A percentile compares a stretch with the other conserved stretches of the same genome.
These are phyloP conservation scores for Siphonodentalium dalli DNA, from an alignment of 2,888 invertebrate species.

Conservation along the genomic window DNA sequence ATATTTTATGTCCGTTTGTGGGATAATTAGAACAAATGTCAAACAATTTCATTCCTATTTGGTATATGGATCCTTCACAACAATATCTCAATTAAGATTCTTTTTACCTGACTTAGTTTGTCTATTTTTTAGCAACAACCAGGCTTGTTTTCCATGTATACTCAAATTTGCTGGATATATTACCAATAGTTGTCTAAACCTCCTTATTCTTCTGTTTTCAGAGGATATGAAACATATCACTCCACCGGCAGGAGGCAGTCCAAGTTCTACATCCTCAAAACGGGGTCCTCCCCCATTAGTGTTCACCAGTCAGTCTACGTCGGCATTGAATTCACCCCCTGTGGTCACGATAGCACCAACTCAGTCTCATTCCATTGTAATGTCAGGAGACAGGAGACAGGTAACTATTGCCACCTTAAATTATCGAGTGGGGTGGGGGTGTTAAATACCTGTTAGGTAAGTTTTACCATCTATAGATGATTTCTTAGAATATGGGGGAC, in stretches of 20 bases:
- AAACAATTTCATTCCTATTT: too few species aligned
- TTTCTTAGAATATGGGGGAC: too few species aligned
- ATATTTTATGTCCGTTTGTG: background rate
- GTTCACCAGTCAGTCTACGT: conserved; percentile 39
- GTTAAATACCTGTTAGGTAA: too few species aligned
- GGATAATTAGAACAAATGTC: background rate
- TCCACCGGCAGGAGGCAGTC: conserved; percentile 42
- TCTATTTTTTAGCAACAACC: too few species aligned
- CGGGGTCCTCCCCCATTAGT: conserved; percentile 55
- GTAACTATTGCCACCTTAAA: conserved; percentile 34
- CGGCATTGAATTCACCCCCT: conserved; percentile 58
- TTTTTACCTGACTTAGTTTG: background rate
- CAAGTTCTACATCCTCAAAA: conserved; percentile 52
- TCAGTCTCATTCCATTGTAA: conserved; percentile 45
- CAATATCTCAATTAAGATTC: background rate
- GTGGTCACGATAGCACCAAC: conserved; percentile 65
- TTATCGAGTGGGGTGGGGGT: too few species aligned
- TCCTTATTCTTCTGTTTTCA: too few species aligned
- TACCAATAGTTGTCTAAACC: too few species aligned
- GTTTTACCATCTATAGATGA: too few species aligned
- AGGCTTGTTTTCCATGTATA: too few species aligned
- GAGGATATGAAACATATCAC: conserved; percentile 30
- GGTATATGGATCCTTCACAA: too few species aligned
- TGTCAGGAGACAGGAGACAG: conserved; percentile 48
- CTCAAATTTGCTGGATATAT: too few species aligned